phyloP scores from a whole-genome alignment of 1,140 invertebrate species.

The Teleogryllus occipitalis region DNA sequence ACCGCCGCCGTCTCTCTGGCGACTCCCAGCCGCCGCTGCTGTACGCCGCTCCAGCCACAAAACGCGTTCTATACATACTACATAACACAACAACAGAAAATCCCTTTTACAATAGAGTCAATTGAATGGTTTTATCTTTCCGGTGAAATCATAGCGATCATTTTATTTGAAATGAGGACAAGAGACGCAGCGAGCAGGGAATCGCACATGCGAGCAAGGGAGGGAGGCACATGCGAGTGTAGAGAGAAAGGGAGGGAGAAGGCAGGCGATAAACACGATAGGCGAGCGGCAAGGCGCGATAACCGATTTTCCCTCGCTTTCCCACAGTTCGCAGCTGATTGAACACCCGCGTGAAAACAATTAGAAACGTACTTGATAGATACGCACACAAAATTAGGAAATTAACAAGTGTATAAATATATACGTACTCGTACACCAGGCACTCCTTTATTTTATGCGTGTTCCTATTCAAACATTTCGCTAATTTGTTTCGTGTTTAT shows the following conservation, averaged over 20 bases:
- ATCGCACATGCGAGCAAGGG: background rate
- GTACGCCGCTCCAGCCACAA: background rate
- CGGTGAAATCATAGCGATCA: background rate
- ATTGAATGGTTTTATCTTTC: constrained; percentile 5
- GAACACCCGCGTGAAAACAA: background rate
- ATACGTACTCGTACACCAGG: no score
- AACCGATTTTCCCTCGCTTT: background rate
- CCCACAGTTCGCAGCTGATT: background rate
- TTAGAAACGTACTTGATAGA: background rate
- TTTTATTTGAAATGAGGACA: constrained; percentile 1
- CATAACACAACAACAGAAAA: constrained; percentile 5
- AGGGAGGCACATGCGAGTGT: background rate
- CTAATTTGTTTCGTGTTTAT: background rate
- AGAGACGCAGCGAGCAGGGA: background rate
- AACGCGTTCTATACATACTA: background rate
- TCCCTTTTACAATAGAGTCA: constrained; percentile 4
- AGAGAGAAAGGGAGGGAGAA: background rate
- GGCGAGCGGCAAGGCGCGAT: background rate
- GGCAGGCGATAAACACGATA: background rate
- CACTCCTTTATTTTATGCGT: no score
- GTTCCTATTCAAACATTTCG: background rate
- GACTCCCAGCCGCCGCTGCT: background rate
- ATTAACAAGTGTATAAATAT: background rate
- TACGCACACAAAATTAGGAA: background rate
- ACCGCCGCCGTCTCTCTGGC: background rate